Base-by-base conservation (phyloP, 1,140 invertebrate genomes). In the Chymomyza costata region DNA sequence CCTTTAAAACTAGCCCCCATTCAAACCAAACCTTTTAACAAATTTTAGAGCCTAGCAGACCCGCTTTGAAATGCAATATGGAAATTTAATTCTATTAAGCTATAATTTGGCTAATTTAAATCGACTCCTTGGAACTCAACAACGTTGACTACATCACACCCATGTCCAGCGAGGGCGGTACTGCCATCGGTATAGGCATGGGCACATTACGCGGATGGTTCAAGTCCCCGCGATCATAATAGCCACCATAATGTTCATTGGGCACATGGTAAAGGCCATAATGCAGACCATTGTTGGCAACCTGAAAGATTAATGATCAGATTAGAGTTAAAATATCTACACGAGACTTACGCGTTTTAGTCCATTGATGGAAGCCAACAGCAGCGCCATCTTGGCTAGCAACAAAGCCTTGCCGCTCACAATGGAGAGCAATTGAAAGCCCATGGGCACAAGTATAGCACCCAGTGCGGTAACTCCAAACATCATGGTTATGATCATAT, bases 301-400 rank as follows among this genome's bases (percentile, higher is more conserved):
- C 76, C 83, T 85, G 16, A 10, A 2, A 0, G 0, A 21, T 2
- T 11, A 2, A n/a, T n/a, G n/a, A n/a, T 19, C 7, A 17, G n/a
- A 15, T 11, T 8, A 7, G n/a, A n/a, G n/a, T n/a, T n/a, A 15
- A 6, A 11, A 3, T 21, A 7, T 6, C 1, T n/a, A n/a, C n/a
- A n/a, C n/a, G n/a, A n/a, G n/a, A 48, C 57, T 80, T 30, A 89
- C 89, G 85, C 90, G 90, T 61, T 93, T 93, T 3, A 93, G 78
- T 2, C 92, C 92, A 69, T 93, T 92, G 50, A 94, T 93, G 0
- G 91, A 92, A 6, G 92, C 91, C 1, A 94, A 73, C n/a, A 93
- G 88, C 1, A 94, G 81, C 0, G 92, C 92, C 88, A 94, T 90
- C 86, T 93, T 94, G 0, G 92, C 91, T 31, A 94, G 74, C 0